Conservation (phyloP, 2,797 vertebrate genomes). For the Rhinogobio ventralis region DNA sequence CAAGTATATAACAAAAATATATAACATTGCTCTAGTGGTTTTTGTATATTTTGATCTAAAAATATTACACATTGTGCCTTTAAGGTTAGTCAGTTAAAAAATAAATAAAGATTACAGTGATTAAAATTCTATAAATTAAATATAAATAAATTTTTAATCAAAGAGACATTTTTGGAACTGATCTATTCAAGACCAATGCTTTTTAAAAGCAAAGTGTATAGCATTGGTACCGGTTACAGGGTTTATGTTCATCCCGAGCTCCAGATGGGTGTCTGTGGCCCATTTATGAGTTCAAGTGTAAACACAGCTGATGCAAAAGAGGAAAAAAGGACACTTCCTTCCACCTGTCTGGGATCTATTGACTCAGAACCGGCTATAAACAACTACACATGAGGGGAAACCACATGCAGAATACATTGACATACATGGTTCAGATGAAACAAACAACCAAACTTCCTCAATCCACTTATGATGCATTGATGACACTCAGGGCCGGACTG, state of each 20-base stretch:
- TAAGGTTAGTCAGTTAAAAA: background rate
- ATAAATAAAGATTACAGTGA: no score
- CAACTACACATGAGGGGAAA: slow-evolving; percentile 19
- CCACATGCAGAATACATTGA: slow-evolving; percentile 14
- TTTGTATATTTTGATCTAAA: no score
- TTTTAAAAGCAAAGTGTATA: slow-evolving; percentile 34
- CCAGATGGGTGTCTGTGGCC: slow-evolving; percentile 50
- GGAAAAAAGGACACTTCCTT: slow-evolving; percentile 45
- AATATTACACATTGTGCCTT: no score
- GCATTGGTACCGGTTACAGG: background rate
- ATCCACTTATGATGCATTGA: background rate
- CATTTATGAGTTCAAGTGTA: slow-evolving; percentile 60
- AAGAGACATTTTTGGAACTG: background rate
- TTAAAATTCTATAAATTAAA: no score
- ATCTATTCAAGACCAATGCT: background rate
- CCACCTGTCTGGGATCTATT: slow-evolving; percentile 49
- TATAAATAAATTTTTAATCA: background rate
- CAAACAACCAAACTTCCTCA: background rate
- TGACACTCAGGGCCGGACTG: no score
- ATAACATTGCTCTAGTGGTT: no score
- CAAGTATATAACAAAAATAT: no score
- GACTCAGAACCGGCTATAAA: slow-evolving; percentile 39
- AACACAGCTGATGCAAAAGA: slow-evolving; percentile 67
- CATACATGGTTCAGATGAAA: background rate
- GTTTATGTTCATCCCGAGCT: background rate